Evolutionary conservation across 2,888 invertebrate species (phyloP), one percentile per base, ranked within the genome.

Genomic region (Mactromeris polynyma): DNA sequence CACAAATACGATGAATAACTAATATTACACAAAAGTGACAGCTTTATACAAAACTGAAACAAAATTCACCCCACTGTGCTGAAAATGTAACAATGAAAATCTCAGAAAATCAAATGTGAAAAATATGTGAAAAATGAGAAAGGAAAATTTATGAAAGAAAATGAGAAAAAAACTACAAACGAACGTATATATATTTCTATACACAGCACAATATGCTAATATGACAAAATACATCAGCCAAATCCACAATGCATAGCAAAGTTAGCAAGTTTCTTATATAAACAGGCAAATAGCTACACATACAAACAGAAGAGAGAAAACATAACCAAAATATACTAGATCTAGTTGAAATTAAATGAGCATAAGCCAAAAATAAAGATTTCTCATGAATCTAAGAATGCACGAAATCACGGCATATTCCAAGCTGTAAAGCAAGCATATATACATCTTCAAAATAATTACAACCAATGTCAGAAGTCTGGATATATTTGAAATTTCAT

Each of bases 381-480:
- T 26, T n/a, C 3, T n/a, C 7, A 36, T 1, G 36, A 33, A 73
- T 31, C 73, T 73, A 73, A 6, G 36, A 81, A 82, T 82, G 82
- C 82, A 82, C 82, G 58, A 64, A 81, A 26, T 64, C 82, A 82
- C 82, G 36, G 64, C 82, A 82, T 58, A 64, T 64, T 38, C 54
- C 82, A 82, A 82, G 82, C 82, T 64, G 64, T 40, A 64, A 46
- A 64, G 58, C 82, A 82, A 64, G 82, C 82, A 82, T 82, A 64
- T 81, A 81, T 58, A n/a, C 19, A 36, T 73, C 26, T 33, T 36
- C 26, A 73, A 26, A 69, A 36, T 19, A 33, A 36, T 36, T 73
- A 73, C 33, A 73, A 73, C 73, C 73, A 73, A 73, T 73, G 73
- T 1, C 36, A 73, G 17, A 73, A 33, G 58, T 64, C 9, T 64